Evolutionary conservation across 35 echinoderm and acorn worm species (phyloP).

Genomic region (Amphiura filiformis): DNA sequence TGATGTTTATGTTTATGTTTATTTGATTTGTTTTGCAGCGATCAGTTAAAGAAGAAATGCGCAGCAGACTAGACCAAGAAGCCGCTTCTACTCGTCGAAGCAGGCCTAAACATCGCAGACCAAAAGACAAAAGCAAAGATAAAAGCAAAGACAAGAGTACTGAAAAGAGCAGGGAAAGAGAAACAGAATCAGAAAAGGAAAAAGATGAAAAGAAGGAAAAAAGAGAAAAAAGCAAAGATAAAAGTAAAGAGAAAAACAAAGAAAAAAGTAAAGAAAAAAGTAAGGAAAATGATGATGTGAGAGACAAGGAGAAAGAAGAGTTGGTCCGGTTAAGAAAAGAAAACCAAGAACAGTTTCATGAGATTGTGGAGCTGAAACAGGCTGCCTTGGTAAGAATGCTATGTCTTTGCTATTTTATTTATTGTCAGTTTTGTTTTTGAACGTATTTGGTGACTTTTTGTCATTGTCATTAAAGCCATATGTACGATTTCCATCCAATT

Average conservation of each 20-base stretch:
- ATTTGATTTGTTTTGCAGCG: not conserved
- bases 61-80: slow-evolving; percentile 15
- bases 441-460: too few relatives aligned
- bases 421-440: not conserved
- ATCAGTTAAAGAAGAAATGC: slow-evolving; percentile 29
- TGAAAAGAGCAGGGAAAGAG: not conserved
- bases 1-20: too few relatives aligned
- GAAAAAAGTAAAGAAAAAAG: not conserved
- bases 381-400: slow-evolving; percentile 44
- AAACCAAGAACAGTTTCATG: slow-evolving; percentile 71
- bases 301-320: slow-evolving; percentile 42
- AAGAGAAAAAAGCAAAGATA: slow-evolving; percentile 33
- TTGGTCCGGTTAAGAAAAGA: slow-evolving; percentile 31
- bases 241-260: not conserved
- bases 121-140: not conserved
- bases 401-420: not conserved
- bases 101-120: not conserved
- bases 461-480: too few relatives aligned
- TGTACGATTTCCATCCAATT: too few relatives aligned
- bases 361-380: slow-evolving; percentile 76
- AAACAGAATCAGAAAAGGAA: not conserved
- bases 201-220: not conserved
- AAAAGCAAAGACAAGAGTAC: not conserved
- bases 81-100: not conserved
- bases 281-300: not conserved